Evolutionary conservation across 2,113 vertebrate species (phyloP).

Genomic region (Eulemur macaco): DNA sequence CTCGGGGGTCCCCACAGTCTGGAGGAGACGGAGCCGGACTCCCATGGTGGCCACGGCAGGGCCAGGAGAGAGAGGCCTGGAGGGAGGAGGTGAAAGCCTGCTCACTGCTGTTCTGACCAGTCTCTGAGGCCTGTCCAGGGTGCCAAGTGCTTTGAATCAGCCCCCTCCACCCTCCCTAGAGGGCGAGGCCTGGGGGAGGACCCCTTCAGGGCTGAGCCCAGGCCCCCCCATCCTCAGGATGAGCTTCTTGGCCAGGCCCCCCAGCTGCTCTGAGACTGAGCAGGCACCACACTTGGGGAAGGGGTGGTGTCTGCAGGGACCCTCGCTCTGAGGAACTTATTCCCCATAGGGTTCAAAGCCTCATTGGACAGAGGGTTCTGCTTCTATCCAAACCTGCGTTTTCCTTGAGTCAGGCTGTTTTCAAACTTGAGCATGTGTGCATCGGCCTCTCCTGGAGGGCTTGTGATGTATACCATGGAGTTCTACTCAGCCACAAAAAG

Average conservation of each 20-base stretch:
- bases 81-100: background rate
- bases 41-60: no score
- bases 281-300: accelerated
- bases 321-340: background rate
- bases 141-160: background rate
- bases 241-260: background rate
- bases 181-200: background rate
- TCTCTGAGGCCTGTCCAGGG: background rate
- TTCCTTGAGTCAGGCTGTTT: background rate
- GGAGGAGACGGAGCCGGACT: background rate
- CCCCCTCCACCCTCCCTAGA: no score
- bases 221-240: background rate
- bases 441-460: background rate
- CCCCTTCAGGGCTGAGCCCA: background rate
- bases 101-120: background rate
- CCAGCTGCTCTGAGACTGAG: background rate
- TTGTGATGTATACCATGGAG: background rate
- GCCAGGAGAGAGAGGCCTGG: background rate
- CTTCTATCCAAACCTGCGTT: background rate
- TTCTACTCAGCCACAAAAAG: no score
- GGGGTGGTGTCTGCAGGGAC: background rate
- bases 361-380: background rate
- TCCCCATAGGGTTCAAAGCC: background rate
- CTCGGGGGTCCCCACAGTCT: background rate
- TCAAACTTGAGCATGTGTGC: background rate